Evolutionary conservation across 2,797 vertebrate genomes (phyloP).

Genomic region (Spinus pinus): DNA sequence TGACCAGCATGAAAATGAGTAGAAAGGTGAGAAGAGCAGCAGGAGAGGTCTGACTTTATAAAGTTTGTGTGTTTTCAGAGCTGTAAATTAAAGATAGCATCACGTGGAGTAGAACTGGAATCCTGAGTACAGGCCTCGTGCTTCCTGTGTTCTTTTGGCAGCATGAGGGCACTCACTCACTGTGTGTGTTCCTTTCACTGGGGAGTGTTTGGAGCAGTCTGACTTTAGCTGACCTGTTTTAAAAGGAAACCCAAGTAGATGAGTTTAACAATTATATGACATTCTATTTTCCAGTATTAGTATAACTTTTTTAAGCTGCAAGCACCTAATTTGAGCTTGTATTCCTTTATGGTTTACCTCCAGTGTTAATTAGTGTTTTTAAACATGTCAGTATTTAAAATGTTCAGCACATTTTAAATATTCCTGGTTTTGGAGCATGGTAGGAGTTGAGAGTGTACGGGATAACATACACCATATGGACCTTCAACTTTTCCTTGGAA

Average conservation of each 20-base stretch:
- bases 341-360: background rate
- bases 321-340: background rate
- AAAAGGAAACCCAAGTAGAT: background rate
- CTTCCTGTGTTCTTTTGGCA: conserved; percentile 14
- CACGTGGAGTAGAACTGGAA: background rate
- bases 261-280: background rate
- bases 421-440: background rate
- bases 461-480: background rate
- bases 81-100: conserved; percentile 44
- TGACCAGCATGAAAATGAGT: background rate
- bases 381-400: background rate
- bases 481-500: background rate
- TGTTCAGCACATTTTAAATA: background rate
- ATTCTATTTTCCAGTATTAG: background rate
- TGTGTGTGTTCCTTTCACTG: background rate
- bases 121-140: background rate
- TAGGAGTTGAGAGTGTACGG: background rate
- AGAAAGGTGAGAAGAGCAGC: background rate
- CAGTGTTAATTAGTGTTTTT: background rate
- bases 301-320: background rate
- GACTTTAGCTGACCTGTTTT: background rate
- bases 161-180: background rate
- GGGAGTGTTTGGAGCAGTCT: background rate
- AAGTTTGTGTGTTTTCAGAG: conserved; percentile 33
- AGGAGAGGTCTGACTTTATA: conserved; percentile 17